Evolutionary conservation across 1,140 invertebrate species (phyloP), one percentile per base, ranked within the genome.

Genomic region (Centruroides vittatus): DNA sequence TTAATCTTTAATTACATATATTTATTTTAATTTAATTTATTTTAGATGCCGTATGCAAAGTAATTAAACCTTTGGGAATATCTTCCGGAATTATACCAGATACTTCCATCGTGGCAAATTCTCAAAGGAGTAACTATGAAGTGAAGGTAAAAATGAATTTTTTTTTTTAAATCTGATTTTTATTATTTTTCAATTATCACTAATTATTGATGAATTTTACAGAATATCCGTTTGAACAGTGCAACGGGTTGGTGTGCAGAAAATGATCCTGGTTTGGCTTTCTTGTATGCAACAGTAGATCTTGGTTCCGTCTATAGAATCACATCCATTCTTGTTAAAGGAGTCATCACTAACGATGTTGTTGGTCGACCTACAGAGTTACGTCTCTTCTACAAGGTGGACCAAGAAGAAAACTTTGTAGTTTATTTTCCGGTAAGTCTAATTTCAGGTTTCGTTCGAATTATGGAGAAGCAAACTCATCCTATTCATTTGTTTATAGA

Each of bases 361-460:
- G 91, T 94, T 10, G 92, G 92, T 57, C 79, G 92, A 61, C 91
- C 92, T 8, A 96, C 91, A 0, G 92, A 96, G 79, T 92, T 97
- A 58, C 79, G 93, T 61, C 93, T 97, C 76, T 97, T 97, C 79
- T 97, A 97, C 73, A 96, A 96, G 75, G 87, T 91, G 75, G 80
- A 86, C 3, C 90, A 93, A 73, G 84, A 76, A 66, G 92, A 95
- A 73, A 94, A 95, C 69, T 96, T 94, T 69, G 89, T 95, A 7
- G 89, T 95, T 0, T 96, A 96, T 68, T 95, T 93, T 78, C 92
- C 93, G 10, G 64, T 65, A 48, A 65, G 64, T 62, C 3, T n/a
- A 13, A 9, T 36, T 23, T 53, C 23, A 5, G 23, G 5, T 53
- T 53, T 5, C 51, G 5, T 53, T 5, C 7, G 8, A 53, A 34